These are phyloP conservation scores for Hyla sarda DNA, from an alignment of 2,113 vertebrate genomes.

Conservation along the genomic window DNA sequence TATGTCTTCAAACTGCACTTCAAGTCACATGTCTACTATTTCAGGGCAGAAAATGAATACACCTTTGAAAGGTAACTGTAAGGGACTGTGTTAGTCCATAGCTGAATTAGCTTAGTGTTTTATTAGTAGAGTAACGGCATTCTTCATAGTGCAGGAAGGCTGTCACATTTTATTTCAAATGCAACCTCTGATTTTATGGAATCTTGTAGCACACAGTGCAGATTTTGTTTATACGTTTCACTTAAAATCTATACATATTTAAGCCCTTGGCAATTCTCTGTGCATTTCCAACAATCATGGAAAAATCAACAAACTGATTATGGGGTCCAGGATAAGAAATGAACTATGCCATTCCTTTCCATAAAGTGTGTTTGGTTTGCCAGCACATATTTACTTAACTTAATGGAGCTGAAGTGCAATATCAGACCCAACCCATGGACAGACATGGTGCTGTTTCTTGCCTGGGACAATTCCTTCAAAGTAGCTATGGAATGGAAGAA, in stretches of 20 bases:
- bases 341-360: no score
- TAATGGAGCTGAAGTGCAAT: no score
- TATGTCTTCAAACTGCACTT: constrained; percentile 98
- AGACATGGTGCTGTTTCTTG: no score
- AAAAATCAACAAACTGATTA: neutral
- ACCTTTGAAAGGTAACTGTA: constrained; percentile 88
- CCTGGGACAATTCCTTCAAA: no score
- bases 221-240: neutral
- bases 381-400: no score
- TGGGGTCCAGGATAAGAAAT: neutral
- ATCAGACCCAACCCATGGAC: no score
- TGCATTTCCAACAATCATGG: neutral
- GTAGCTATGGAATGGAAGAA: no score
- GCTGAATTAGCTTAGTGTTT: constrained; percentile 8
- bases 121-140: neutral
- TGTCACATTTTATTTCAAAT: neutral
- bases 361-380: no score
- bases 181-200: neutral
- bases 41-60: constrained; percentile 96
- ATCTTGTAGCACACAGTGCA: neutral
- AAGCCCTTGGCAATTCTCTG: neutral
- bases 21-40: constrained; percentile 98
- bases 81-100: neutral
- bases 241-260: neutral
- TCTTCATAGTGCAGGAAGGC: neutral